Conservation (phyloP, 2,797 vertebrate species). For the Macropodus opercularis region DNA sequence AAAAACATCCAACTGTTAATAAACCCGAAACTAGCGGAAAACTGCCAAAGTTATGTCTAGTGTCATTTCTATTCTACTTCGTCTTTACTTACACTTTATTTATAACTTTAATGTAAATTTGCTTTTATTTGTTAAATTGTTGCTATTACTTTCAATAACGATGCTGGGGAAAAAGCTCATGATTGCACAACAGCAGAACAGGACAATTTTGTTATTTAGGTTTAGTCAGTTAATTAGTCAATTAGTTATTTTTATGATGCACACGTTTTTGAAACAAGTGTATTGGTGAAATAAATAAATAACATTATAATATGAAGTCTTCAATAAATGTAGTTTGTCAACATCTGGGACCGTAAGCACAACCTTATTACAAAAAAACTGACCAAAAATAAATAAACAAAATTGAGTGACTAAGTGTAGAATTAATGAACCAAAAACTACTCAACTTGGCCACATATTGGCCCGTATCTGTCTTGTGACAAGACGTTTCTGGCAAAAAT, state of each 20-base stretch:
- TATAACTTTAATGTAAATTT: not conserved
- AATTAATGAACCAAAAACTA: not conserved
- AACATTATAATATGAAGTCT: not conserved
- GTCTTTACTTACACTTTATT: not conserved
- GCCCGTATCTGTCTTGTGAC: conserved; percentile 14
- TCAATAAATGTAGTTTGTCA: not conserved
- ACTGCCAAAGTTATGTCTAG: not conserved
- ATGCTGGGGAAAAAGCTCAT: conserved; percentile 20
- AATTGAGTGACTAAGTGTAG: not conserved
- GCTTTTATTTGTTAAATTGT: conserved; percentile 23
- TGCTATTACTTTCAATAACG: conserved; percentile 25
- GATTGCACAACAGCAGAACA: no score
- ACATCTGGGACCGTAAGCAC: not conserved
- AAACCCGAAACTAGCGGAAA: conserved; percentile 2
- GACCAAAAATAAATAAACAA: not conserved
- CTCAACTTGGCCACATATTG: conserved; percentile 7
- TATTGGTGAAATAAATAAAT: not conserved
- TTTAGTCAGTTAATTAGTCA: not conserved
- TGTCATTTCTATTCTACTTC: not conserved
- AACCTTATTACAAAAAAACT: not conserved
- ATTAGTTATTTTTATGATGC: not conserved
- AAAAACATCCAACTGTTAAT: conserved; percentile 28
- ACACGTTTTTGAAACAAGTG: not conserved
- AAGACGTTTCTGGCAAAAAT: conserved; percentile 11
- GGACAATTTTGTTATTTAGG: no score